phyloP scores from a whole-genome alignment of 2,888 invertebrate genomes.

The Hirtodrosophila cameraria region DNA sequence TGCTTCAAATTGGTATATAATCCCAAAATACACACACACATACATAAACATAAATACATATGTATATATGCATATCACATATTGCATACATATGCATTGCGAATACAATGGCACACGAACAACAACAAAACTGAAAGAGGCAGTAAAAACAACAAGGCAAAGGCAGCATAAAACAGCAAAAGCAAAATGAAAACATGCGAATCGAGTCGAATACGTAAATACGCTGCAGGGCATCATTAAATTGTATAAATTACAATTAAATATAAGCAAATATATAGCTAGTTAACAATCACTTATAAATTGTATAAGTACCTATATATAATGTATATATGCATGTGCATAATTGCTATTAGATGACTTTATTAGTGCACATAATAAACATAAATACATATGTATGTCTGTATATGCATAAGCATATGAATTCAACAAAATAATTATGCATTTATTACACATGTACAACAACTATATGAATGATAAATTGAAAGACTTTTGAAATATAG shows the following conservation, averaged over 20 bases:
- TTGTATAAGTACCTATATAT: too few species aligned
- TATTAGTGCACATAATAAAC: too few species aligned
- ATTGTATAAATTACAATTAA: background rate
- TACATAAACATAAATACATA: background rate
- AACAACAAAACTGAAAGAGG: constrained; percentile 48
- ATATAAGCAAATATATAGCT: too few species aligned
- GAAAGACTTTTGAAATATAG: background rate
- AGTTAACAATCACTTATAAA: too few species aligned
- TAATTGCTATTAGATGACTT: too few species aligned
- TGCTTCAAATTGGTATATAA: constrained; percentile 40
- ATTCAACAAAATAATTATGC: too few species aligned
- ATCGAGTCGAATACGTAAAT: constrained; percentile 5
- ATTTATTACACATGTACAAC: too few species aligned
- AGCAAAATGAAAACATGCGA: constrained; percentile 10
- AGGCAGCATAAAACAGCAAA: constrained; percentile 19
- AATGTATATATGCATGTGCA: too few species aligned
- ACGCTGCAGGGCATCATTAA: constrained; percentile 12
- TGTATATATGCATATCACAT: constrained; percentile 2
- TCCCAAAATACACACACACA: constrained; percentile 35
- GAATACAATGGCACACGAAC: constrained; percentile 51
- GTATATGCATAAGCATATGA: too few species aligned
- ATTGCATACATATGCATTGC: constrained; percentile 16
- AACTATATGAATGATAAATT: too few species aligned
- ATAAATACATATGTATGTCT: too few species aligned
- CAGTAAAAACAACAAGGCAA: constrained; percentile 40